Percentiles rank a stretch among this genome's conserved stretches.
phyloP scores from a whole-genome alignment of 2,797 vertebrate genomes.

The Phataginus tricuspis region DNA sequence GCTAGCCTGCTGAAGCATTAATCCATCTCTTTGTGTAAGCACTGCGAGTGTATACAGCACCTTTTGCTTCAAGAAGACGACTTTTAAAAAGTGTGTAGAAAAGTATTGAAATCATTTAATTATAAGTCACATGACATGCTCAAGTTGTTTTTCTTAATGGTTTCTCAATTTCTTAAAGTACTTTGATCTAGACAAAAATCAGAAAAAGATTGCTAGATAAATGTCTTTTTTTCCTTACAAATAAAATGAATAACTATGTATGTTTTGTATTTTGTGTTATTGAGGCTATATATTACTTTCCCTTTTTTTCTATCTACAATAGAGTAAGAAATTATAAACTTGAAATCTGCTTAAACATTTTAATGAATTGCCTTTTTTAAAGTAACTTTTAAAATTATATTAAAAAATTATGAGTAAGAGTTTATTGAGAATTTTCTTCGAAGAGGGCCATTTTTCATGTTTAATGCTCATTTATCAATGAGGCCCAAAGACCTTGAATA shows the following conservation, averaged over 20 bases:
- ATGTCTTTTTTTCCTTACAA: background rate
- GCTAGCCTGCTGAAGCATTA: background rate
- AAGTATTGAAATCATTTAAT: slow-evolving; percentile 34
- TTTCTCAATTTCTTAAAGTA: background rate
- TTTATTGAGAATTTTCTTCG: slow-evolving; percentile 23
- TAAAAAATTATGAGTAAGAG: background rate
- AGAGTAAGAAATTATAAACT: background rate
- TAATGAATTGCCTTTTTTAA: background rate
- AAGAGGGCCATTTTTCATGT: background rate
- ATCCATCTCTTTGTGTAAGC: slow-evolving; percentile 32
- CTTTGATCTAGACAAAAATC: background rate
- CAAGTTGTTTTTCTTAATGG: background rate
- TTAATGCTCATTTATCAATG: background rate
- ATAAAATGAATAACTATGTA: background rate
- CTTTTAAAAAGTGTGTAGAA: background rate
- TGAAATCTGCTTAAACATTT: background rate
- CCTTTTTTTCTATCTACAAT: background rate
- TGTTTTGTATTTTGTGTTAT: background rate
- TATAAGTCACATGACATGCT: background rate
- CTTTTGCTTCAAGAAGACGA: background rate
- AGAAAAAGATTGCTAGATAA: background rate
- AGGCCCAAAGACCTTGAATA: background rate
- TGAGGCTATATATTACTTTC: background rate
- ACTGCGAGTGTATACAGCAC: background rate
- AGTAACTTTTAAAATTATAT: background rate